Evolutionary conservation across 2,113 vertebrate species (phyloP).

Genomic region (Corythornis cristatus): DNA sequence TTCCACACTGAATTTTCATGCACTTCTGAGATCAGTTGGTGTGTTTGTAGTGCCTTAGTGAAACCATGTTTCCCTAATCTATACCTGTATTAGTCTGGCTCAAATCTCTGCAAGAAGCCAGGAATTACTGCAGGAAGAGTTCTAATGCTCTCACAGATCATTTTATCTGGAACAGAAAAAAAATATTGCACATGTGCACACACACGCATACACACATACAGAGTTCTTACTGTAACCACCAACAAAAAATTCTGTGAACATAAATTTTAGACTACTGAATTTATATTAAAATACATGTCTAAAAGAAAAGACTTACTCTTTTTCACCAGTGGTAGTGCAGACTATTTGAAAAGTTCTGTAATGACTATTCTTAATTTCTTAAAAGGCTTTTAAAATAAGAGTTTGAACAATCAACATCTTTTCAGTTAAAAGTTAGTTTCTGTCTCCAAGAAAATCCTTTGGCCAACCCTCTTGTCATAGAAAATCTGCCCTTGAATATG

Average conservation of each 20-base stretch:
- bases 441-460: neutral
- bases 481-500: neutral
- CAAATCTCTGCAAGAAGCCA: neutral
- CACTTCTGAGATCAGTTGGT: neutral
- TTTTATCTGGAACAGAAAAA: neutral
- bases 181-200: fast-evolving
- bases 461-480: neutral
- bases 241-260: neutral
- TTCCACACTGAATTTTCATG: neutral
- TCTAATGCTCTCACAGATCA: neutral
- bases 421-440: neutral
- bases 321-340: neutral
- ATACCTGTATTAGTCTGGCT: neutral
- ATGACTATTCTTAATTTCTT: neutral
- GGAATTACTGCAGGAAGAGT: neutral
- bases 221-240: fast-evolving
- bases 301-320: neutral
- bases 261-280: neutral
- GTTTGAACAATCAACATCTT: neutral
- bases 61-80: neutral
- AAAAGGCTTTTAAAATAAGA: neutral
- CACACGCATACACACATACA: fast-evolving
- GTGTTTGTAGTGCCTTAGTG: neutral
- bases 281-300: neutral
- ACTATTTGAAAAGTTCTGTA: neutral